Evolutionary conservation across 2,797 vertebrate genomes (phyloP).

Genomic region (Phoxinus dragarum): DNA sequence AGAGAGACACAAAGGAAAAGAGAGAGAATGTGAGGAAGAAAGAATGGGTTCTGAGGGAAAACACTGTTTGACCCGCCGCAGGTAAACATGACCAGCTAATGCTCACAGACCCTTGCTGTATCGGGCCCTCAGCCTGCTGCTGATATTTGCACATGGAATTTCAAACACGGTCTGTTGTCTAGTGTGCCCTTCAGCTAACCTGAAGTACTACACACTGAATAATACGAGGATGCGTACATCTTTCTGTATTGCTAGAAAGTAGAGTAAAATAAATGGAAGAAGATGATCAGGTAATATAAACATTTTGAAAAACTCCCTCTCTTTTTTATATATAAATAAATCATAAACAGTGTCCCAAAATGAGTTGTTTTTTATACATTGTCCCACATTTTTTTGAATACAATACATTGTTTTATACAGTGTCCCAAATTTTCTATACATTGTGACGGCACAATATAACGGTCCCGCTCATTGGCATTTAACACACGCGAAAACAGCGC

Average conservation of each 20-base stretch:
- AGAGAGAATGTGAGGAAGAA: slow-evolving; percentile 15
- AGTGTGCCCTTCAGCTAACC: not conserved
- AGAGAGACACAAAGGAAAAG: slow-evolving; percentile 35
- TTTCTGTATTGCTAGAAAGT: not conserved
- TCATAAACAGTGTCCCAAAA: not conserved
- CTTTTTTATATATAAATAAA: not conserved
- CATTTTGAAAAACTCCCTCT: not conserved
- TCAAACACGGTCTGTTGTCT: slow-evolving; percentile 15
- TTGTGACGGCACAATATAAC: not conserved
- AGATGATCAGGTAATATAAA: not conserved
- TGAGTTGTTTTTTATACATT: not conserved
- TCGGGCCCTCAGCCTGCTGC: not conserved
- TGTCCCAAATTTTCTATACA: not conserved
- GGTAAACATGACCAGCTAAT: slow-evolving; percentile 8
- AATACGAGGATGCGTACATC: not conserved
- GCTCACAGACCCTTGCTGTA: slow-evolving; percentile 6
- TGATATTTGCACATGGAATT: slow-evolving; percentile 7
- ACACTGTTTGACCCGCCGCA: not conserved
- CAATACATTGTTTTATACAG: too few species aligned
- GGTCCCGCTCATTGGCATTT: not conserved
- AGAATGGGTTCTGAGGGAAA: not conserved
- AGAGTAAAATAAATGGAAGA: not conserved
- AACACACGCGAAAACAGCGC: too few species aligned
- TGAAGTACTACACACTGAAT: not conserved
- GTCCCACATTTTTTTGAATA: too few species aligned